Evolutionary conservation across 35 echinoderm and acorn worm species (phyloP).

Genomic region (Chiridota heheva): DNA sequence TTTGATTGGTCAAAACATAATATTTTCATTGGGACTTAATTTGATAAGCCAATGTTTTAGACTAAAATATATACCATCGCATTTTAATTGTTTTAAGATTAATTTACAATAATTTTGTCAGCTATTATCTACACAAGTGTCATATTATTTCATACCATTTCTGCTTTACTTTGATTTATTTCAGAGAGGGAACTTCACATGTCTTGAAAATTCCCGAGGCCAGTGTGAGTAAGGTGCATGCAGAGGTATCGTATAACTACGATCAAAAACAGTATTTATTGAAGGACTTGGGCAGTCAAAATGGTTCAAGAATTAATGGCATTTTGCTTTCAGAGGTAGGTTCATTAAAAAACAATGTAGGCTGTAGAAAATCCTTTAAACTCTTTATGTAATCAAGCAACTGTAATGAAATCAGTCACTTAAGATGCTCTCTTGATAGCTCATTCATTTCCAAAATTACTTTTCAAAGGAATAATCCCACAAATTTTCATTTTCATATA

Average conservation of each 20-base stretch:
- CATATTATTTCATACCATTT: neutral
- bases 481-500: too few species aligned
- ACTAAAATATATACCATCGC: neutral
- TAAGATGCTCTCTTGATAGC: too few species aligned
- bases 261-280: constrained; percentile 62
- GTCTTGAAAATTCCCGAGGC: constrained; percentile 63
- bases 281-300: constrained; percentile 92
- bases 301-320: constrained; percentile 85
- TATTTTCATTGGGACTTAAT: too few species aligned
- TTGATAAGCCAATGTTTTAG: too few species aligned
- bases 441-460: too few species aligned
- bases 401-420: too few species aligned
- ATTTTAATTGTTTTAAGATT: neutral
- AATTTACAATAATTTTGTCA: neutral
- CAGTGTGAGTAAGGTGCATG: constrained; percentile 84
- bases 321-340: constrained; percentile 55
- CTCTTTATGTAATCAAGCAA: too few species aligned
- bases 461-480: too few species aligned
- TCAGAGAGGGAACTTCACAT: constrained; percentile 77
- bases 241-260: constrained; percentile 64
- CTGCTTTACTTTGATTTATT: constrained; percentile 6
- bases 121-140: neutral
- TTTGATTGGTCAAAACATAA: neutral
- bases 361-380: too few species aligned
- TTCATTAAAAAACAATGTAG: too few species aligned